Base-by-base conservation (phyloP, 2,113 vertebrate species). In the Dolichotis patagonum region DNA sequence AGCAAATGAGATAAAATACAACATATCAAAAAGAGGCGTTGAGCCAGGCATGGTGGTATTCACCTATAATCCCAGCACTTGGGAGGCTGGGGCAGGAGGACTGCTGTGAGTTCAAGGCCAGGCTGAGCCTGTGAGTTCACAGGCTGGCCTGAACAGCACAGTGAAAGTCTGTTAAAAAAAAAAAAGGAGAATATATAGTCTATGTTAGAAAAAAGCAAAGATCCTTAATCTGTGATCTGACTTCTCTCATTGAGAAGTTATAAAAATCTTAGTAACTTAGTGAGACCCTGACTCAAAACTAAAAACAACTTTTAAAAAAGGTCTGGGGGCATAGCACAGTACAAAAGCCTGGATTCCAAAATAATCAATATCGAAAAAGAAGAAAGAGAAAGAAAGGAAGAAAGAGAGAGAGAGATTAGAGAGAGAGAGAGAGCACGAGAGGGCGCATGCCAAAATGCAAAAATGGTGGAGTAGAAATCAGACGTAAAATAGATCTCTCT, bases 141-240 rank as follows among this genome's bases (percentile, higher is more conserved):
- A 46, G 46, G 49, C 49, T 11, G 7, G 49, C 49, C 49, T 52
- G 49, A 52, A 52, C 49, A 10, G 54, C 54, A 54, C 16, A 54
- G 54, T 54, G 54, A 54, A 54, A 54, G 1, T 54, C 54, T 54
- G 54, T 54, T 14, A 16, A 54, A 54, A 54, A 54, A 54, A 54
- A 54, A 17, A 4, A 8, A 62, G 19, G 46, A 62, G 17, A 52
- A 2, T 1, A 19, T 1, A 28, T 2, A 5, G 62, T 5, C 32
- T 24, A 6, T 1, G 26, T 35, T 24, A 52, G 75, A 17, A 17
- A 11, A 52, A 38, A n/a, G 62, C 54, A n/a, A 67, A 65, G 58
- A 1, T 14, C 80, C 85, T 13, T 2, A 52, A 63, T 85, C 69
- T 38, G 11, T 8, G 5, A 49, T 30, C 82, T 12, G n/a, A 58